Base-by-base conservation (phyloP, 2,113 vertebrate genomes). In the Aplodontia rufa region DNA sequence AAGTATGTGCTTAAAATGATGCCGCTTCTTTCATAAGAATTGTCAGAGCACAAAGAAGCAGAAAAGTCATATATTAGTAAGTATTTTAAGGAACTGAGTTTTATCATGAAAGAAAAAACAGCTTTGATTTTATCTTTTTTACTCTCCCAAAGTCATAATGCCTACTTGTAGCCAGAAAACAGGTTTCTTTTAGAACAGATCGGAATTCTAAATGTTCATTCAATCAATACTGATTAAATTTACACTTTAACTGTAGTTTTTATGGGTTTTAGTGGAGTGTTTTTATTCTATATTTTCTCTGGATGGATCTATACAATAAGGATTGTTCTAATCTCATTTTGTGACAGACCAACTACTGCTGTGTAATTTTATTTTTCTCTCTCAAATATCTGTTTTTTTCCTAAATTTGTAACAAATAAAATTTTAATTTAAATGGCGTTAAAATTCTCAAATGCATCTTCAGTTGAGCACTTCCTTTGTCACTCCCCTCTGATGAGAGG, bases 241-340 rank as follows among this genome's bases (percentile, higher is more conserved):
- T 72, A 60, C 6, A 81, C 16, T 72, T 80, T 90, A 76, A 86
- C 35, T 47, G 30, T 1, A 51, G 6, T 60, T 95, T 88, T 81
- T 66, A 88, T 90, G 26, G 78, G 87, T 80, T 87, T 91, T 55
- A 64, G 40, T 47, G n/a, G 2, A 66, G 20, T 5, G 22, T 26
- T 68, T 74, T 90, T 79, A 72, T 12, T 3, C 74, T 66, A 17
- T 30, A 53, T 42, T 84, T 96, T 60, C 95, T 95, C 42, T 90
- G 35, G 45, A 42, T 14, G 85, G 80, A 92, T 80, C n/a, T 55
- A 42, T 74, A 60, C 13, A 47, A 30, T 28, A 78, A 26, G 3
- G 90, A 80, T 64, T 75, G n/a, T 92, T 96, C 93, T 84, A 91
- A 84, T 82, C 26, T 92, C 13, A 80, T 72, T 96, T 85, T 90